Percentiles rank a stretch among this genome's conserved stretches.
phyloP scores from a whole-genome alignment of 37 sponge, comb jelly and placozoan species.

The Mnemiopsis leidyi region DNA sequence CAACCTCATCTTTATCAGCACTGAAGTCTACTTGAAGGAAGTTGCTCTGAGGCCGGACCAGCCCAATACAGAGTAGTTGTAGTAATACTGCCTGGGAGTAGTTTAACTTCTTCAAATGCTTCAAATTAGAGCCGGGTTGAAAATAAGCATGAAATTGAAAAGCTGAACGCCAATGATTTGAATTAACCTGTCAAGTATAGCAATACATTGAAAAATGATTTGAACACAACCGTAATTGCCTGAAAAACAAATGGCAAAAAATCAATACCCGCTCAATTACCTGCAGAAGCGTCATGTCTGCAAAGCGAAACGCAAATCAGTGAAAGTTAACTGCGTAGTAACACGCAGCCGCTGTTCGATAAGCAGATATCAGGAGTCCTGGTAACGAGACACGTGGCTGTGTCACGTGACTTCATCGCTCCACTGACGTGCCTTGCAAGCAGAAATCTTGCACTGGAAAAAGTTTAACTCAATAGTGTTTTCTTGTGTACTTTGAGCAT shows the following conservation, averaged over 20 bases:
- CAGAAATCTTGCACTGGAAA: not conserved
- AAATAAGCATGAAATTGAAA: no score
- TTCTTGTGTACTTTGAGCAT: no score
- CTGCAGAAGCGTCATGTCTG: not conserved
- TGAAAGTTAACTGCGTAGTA: not conserved
- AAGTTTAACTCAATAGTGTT: no score
- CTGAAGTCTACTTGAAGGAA: not conserved
- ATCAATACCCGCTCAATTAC: not conserved
- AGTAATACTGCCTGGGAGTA: not conserved
- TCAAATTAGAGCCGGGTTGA: no score
- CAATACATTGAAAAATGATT: no score
- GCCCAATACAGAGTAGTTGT: not conserved
- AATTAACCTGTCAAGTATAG: no score
- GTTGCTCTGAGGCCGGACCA: not conserved
- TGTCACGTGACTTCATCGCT: not conserved
- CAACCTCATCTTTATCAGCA: not conserved
- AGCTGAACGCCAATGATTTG: no score
- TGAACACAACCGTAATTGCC: not conserved
- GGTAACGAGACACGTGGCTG: not conserved
- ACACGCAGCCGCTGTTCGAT: not conserved
- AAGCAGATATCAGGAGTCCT: not conserved
- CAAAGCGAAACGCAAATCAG: not conserved
- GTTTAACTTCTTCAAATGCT: not conserved
- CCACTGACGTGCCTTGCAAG: not conserved
- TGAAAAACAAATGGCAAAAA: not conserved